A percentile compares a stretch with the other conserved stretches of the same genome.
Conservation (phyloP, 2,113 vertebrate genomes). For the Oceanites oceanicus region DNA sequence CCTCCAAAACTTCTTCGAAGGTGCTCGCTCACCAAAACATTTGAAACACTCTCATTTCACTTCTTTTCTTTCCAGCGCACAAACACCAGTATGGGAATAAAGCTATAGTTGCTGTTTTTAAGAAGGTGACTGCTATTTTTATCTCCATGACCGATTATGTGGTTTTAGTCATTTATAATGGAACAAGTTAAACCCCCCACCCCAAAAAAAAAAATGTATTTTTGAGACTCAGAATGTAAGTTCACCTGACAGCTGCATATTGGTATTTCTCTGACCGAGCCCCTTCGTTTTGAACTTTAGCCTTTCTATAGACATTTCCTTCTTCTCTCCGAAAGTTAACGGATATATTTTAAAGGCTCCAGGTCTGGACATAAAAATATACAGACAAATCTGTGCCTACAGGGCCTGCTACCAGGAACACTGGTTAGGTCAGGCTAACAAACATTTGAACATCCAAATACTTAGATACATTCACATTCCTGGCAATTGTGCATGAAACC, state of each 20-base stretch:
- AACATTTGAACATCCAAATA: neutral
- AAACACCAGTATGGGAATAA: neutral
- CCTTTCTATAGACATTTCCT: neutral
- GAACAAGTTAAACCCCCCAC: neutral
- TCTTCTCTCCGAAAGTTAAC: neutral
- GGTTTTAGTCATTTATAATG: constrained; percentile 11
- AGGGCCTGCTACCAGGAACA: neutral
- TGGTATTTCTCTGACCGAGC: constrained; percentile 9
- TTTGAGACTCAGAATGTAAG: neutral
- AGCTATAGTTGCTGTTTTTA: neutral
- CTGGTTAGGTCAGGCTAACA: neutral
- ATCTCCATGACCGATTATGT: neutral
- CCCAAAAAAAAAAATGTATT: neutral
- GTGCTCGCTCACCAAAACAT: constrained; percentile 24
- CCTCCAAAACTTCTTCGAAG: constrained; percentile 60
- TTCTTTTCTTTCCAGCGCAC: constrained; percentile 1
- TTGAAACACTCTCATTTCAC: neutral
- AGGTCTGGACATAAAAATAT: neutral
- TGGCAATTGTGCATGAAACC: neutral
- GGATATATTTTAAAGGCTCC: neutral
- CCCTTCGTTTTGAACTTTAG: neutral
- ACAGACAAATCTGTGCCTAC: neutral
- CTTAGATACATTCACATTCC: neutral
- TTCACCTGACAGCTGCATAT: constrained; percentile 30
- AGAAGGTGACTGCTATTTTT: neutral